These are phyloP conservation scores for Climacteris rufus DNA, from an alignment of 2,113 vertebrate genomes.

Conservation along the genomic window DNA sequence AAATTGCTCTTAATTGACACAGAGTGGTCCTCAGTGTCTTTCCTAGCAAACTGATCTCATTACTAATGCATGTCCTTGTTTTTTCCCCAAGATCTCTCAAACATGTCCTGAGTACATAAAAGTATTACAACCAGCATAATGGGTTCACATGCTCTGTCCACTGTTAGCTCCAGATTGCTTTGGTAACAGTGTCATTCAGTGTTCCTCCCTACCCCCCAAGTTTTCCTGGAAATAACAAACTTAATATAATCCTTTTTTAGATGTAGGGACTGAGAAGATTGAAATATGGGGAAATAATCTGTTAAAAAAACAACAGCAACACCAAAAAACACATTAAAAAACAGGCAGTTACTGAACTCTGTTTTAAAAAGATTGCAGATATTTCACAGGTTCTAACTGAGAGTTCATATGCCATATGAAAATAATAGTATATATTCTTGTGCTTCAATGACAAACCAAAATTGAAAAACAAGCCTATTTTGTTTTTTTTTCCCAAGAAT, in stretches of 20 bases:
- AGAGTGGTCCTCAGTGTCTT: background rate
- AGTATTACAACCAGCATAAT: background rate
- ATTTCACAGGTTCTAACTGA: background rate
- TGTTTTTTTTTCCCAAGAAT: background rate
- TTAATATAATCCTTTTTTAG: background rate
- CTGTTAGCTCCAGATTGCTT: background rate
- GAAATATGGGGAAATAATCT: background rate
- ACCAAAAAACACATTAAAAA: background rate
- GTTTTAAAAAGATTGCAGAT: background rate
- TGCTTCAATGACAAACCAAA: background rate
- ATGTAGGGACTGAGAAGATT: background rate
- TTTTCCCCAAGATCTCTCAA: background rate
- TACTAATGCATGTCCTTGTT: conserved; percentile 15
- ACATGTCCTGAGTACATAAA: background rate
- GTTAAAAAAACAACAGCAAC: background rate
- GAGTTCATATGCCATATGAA: background rate
- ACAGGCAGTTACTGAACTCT: background rate
- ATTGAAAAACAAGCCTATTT: background rate
- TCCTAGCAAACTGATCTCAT: background rate
- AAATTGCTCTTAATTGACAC: conserved; percentile 37
- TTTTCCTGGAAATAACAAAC: background rate
- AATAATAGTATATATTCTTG: background rate
- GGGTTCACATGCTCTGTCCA: background rate
- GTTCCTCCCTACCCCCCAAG: background rate
- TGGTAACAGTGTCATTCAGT: background rate